These are phyloP conservation scores for Budorcas taxicolor DNA, from an alignment of 2,113 vertebrate genomes.

Conservation along the genomic window DNA sequence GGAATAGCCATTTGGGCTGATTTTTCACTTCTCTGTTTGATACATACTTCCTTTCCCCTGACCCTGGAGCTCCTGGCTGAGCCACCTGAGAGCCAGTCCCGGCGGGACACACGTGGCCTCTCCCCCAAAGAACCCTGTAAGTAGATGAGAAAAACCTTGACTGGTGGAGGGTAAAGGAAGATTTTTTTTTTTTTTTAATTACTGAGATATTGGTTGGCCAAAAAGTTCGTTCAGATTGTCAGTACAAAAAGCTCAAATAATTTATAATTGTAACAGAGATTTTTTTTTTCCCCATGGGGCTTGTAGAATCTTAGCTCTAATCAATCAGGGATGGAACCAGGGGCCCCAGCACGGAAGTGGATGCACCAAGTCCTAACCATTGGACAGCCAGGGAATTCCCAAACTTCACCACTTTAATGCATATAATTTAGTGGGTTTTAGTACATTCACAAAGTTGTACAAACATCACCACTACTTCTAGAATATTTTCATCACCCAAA, in stretches of 20 bases:
- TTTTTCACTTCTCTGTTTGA: not conserved
- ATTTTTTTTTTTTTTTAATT: not conserved
- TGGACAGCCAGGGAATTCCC: not conserved
- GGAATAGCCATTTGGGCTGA: not conserved
- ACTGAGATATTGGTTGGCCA: not conserved
- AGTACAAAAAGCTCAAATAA: not conserved
- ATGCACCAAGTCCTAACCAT: not conserved
- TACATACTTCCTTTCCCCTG: not conserved
- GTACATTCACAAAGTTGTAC: not conserved
- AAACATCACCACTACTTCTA: not conserved
- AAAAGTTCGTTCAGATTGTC: not conserved
- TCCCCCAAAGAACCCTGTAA: not conserved
- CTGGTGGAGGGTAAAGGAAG: fast-evolving
- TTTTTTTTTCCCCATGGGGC: not conserved
- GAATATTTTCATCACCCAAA: not conserved
- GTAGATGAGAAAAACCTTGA: not conserved
- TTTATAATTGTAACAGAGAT: not conserved
- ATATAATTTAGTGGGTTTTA: not conserved
- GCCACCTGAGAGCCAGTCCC: not conserved
- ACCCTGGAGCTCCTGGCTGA: not conserved
- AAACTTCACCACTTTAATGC: not conserved
- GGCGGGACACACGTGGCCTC: fast-evolving
- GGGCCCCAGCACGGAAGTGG: not conserved
- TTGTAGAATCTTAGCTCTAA: not conserved
- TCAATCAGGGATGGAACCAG: not conserved